These are phyloP conservation scores for Aricia agestis DNA, from an alignment of 1,140 invertebrate species.

Conservation along the genomic window DNA sequence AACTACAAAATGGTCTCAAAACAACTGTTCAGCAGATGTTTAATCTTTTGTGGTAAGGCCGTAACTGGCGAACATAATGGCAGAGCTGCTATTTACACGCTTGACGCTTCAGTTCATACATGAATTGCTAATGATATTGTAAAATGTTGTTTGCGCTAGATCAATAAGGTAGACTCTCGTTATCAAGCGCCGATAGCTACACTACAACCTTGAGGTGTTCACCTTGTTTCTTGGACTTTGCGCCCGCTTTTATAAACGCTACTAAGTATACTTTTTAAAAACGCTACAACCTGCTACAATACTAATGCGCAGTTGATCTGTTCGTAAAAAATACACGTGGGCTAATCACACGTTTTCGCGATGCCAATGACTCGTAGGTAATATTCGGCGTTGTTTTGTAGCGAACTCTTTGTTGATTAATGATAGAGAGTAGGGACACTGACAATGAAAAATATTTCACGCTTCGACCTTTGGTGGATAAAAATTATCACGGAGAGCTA, in stretches of 20 bases:
- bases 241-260: slow-evolving; percentile 16
- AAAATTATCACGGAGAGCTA: no score
- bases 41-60: no score
- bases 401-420: no score
- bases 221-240: slow-evolving; percentile 24
- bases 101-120: background rate
- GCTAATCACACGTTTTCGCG: background rate
- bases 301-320: background rate
- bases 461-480: no score
- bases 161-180: background rate
- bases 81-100: no score
- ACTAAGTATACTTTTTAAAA: background rate
- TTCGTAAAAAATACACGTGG: background rate
- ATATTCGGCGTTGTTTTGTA: background rate
- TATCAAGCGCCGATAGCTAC: slow-evolving; percentile 1
- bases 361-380: background rate
- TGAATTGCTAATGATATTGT: background rate
- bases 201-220: slow-evolving; percentile 17
- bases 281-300: slow-evolving; percentile 1
- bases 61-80: no score
- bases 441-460: no score
- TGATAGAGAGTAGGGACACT: no score
- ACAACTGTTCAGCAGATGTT: no score
- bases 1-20: no score
- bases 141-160: background rate